Percentiles rank a stretch among this genome's conserved stretches.
Conservation (phyloP, 2,113 vertebrate genomes). For the Leptosomus discolor region DNA sequence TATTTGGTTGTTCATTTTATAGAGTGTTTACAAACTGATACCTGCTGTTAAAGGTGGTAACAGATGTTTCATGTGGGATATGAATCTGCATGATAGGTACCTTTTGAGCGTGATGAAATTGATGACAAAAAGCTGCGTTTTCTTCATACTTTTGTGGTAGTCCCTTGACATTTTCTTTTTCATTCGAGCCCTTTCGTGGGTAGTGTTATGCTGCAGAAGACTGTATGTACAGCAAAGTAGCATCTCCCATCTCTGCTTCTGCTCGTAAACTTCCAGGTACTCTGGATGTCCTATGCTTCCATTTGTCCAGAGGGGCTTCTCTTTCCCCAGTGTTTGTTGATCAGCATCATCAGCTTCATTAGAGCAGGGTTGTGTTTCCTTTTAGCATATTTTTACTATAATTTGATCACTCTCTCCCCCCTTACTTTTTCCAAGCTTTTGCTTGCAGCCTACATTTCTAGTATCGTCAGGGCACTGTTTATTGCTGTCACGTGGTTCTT, state of each 20-base stretch:
- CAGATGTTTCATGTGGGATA: not conserved
- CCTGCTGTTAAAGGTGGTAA: not conserved
- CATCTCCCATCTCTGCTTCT: not conserved
- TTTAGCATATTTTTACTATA: not conserved
- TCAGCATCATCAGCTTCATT: not conserved
- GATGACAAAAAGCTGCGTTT: not conserved
- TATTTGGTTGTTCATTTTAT: not conserved
- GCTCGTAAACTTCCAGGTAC: not conserved
- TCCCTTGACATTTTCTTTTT: not conserved
- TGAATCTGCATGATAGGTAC: rapidly evolving
- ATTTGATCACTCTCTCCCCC: not conserved
- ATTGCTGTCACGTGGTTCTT: not conserved
- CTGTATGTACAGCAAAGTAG: not conserved
- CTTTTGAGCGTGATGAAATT: not conserved
- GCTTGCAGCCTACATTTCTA: not conserved
- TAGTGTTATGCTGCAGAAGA: not conserved
- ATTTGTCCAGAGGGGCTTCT: not conserved
- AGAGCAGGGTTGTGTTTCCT: not conserved
- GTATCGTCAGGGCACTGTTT: not conserved
- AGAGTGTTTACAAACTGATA: not conserved
- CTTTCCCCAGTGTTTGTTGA: not conserved
- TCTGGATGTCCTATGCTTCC: not conserved
- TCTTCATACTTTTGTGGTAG: not conserved
- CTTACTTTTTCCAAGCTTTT: not conserved
- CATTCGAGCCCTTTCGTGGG: not conserved